Evolutionary conservation across 2,797 vertebrate genomes (phyloP).

Genomic region (Gallirallus australis): DNA sequence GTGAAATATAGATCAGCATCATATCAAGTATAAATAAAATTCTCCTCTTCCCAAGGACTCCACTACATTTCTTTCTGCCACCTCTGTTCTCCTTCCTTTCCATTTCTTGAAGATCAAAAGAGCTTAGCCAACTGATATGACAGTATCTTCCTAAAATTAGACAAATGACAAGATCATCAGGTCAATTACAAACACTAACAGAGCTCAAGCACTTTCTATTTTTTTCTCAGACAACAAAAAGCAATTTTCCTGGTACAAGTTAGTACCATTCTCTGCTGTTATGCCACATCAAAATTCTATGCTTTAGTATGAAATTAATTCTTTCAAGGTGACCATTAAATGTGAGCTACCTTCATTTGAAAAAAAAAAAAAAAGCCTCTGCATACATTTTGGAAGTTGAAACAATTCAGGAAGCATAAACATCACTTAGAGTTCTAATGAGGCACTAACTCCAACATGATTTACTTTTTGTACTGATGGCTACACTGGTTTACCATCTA

Average conservation of each 20-base stretch:
- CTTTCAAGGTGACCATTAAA: neutral
- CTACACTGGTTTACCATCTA: neutral
- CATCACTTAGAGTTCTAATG: neutral
- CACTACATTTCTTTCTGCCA: neutral
- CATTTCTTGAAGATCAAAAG: neutral
- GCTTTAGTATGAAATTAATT: neutral
- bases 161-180: neutral
- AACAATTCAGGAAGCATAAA: neutral
- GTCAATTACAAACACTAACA: neutral
- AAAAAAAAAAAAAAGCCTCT: neutral
- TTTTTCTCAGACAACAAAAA: neutral
- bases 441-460: neutral
- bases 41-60: neutral
- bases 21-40: neutral
- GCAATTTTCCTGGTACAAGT: neutral
- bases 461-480: neutral
- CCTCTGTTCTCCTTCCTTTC: neutral
- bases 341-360: neutral
- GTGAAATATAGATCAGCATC: neutral
- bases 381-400: neutral
- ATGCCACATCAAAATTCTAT: neutral
- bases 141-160: neutral
- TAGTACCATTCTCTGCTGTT: neutral
- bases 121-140: neutral
- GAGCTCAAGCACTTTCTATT: neutral